These are phyloP conservation scores for Oreocharis arfaki DNA, from an alignment of 2,113 vertebrate genomes.

Conservation along the genomic window DNA sequence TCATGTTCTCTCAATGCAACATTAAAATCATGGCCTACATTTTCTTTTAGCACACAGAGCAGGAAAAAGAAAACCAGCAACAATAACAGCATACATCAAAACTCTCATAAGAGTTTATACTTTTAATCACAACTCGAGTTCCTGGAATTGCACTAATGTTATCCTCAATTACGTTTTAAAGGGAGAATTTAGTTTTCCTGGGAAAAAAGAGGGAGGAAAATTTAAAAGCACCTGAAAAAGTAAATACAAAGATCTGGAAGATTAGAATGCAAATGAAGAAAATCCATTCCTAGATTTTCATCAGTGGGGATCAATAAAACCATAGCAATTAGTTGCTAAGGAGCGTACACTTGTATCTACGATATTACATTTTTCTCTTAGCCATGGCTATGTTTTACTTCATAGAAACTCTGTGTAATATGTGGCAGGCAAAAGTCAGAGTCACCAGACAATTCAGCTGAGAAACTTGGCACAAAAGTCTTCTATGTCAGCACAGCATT, in stretches of 20 bases:
- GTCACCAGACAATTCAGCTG: constrained; percentile 4
- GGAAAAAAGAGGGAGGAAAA: not conserved
- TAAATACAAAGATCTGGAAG: not conserved
- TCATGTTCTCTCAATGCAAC: not conserved
- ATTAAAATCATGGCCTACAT: not conserved
- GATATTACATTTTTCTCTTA: not conserved
- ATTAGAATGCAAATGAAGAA: not conserved
- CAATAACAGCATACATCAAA: fast-evolving
- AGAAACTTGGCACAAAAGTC: not conserved
- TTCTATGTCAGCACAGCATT: not conserved
- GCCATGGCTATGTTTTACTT: not conserved
- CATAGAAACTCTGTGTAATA: not conserved
- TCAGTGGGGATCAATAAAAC: not conserved
- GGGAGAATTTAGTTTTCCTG: not conserved
- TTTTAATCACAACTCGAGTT: not conserved
- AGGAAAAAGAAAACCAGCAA: not conserved
- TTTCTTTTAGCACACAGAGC: not conserved
- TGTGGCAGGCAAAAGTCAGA: not conserved
- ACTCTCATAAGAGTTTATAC: not conserved
- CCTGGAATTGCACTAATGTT: not conserved
- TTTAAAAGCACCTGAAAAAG: not conserved
- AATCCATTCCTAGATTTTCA: not conserved
- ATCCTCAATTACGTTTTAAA: not conserved
- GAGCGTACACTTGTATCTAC: not conserved
- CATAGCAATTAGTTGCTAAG: not conserved